These are phyloP conservation scores for Cephalopachus bancanus DNA, from an alignment of 2,797 vertebrate genomes.

Conservation along the genomic window DNA sequence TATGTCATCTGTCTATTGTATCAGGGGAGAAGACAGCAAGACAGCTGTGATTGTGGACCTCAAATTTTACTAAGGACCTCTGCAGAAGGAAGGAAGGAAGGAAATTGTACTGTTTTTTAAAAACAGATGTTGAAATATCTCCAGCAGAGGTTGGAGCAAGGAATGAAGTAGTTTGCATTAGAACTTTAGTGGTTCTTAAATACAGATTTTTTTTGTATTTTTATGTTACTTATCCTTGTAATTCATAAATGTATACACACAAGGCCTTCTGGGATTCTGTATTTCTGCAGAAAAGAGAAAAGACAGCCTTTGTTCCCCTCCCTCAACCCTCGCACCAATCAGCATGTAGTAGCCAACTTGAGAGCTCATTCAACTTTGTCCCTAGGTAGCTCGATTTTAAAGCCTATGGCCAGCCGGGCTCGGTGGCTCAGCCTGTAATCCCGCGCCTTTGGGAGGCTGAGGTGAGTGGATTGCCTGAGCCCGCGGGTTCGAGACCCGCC, in stretches of 20 bases:
- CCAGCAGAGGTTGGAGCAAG: neutral
- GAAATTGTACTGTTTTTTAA: neutral
- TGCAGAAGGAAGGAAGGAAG: neutral
- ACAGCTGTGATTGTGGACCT: neutral
- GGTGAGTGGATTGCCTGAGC: too few species aligned
- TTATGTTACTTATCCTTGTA: neutral
- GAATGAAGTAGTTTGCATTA: conserved; percentile 5
- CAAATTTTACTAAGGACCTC: neutral
- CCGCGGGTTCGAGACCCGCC: too few species aligned
- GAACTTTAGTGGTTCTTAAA: neutral
- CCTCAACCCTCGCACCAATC: neutral
- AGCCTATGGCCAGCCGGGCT: neutral
- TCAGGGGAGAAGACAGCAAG: neutral
- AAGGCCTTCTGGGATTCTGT: neutral
- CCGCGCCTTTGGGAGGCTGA: too few species aligned
- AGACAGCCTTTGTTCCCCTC: neutral
- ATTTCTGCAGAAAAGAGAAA: neutral
- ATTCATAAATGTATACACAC: neutral
- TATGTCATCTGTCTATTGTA: neutral
- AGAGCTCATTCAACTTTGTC: neutral
- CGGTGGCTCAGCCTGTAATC: too few species aligned
- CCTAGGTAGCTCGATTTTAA: neutral
- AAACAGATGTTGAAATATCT: neutral
- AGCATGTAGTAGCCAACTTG: neutral
- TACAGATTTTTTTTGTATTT: neutral